These are phyloP conservation scores for Pica pica DNA, from an alignment of 2,113 vertebrate genomes.

Conservation along the genomic window DNA sequence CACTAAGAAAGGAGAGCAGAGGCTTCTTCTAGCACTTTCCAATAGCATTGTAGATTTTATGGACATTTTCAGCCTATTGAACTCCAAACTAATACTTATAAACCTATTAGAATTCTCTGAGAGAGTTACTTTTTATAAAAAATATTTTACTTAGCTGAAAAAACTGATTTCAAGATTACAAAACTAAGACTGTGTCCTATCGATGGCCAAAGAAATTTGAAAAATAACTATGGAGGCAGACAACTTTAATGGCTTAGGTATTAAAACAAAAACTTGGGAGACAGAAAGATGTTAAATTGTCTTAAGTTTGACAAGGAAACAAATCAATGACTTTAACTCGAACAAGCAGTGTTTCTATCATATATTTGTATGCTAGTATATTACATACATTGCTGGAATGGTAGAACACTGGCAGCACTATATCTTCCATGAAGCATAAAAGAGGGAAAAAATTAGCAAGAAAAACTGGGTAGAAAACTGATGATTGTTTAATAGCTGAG, in stretches of 20 bases:
- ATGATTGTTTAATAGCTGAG: not conserved
- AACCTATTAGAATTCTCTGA: not conserved
- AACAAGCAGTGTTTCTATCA: not conserved
- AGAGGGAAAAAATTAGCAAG: not conserved
- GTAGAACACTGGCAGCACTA: not conserved
- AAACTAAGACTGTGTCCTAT: not conserved
- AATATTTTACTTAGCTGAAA: not conserved
- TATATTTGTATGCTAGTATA: not conserved
- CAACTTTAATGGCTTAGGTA: not conserved
- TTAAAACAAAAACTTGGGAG: not conserved
- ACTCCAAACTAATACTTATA: not conserved
- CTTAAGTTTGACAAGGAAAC: not conserved
- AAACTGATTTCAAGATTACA: not conserved
- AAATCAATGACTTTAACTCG: not conserved
- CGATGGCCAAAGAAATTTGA: not conserved
- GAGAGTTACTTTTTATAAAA: not conserved
- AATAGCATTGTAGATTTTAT: not conserved
- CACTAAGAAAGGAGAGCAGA: not conserved
- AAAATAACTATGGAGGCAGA: not conserved
- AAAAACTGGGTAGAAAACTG: not conserved
- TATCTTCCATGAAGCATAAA: not conserved
- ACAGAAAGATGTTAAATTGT: not conserved
- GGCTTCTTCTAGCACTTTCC: not conserved
- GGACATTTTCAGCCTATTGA: not conserved
- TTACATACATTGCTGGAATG: not conserved